These are phyloP conservation scores for Cololabis saira DNA, from an alignment of 2,113 vertebrate species.

Conservation along the genomic window DNA sequence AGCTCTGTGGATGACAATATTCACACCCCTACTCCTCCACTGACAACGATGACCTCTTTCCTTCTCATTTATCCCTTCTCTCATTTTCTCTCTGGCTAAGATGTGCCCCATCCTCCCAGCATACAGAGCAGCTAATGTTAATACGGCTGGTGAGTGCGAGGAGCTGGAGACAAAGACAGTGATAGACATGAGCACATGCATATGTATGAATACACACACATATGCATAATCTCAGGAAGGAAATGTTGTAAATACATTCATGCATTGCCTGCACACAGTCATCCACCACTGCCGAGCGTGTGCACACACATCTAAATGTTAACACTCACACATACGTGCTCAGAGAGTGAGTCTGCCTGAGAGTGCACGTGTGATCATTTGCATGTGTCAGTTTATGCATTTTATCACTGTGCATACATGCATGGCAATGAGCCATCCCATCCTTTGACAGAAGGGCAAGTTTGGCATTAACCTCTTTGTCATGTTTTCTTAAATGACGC, in stretches of 20 bases:
- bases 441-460: slow-evolving; percentile 33
- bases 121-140: slow-evolving; percentile 56
- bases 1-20: slow-evolving; percentile 59
- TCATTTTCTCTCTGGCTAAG: slow-evolving; percentile 57
- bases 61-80: slow-evolving; percentile 62
- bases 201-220: slow-evolving; percentile 76
- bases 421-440: slow-evolving; percentile 26
- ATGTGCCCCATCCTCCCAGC: slow-evolving; percentile 43
- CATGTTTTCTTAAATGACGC: slow-evolving; percentile 31
- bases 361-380: not conserved
- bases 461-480: slow-evolving; percentile 15
- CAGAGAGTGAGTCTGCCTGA: slow-evolving; percentile 35
- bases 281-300: slow-evolving; percentile 13
- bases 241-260: slow-evolving; percentile 46
- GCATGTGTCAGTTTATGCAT: not conserved
- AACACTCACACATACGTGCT: slow-evolving; percentile 26
- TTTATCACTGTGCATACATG: slow-evolving; percentile 10
- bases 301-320: slow-evolving; percentile 42
- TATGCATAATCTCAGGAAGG: slow-evolving; percentile 72
- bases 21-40: slow-evolving; percentile 53
- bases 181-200: slow-evolving; percentile 64
- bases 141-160: slow-evolving; percentile 53
- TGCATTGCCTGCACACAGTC: slow-evolving; percentile 29
- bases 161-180: slow-evolving; percentile 63
- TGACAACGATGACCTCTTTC: slow-evolving; percentile 72